Percentiles rank a stretch among this genome's conserved stretches.
phyloP scores from a whole-genome alignment of 2,888 invertebrate species.

The Cosmopolites sordidus region DNA sequence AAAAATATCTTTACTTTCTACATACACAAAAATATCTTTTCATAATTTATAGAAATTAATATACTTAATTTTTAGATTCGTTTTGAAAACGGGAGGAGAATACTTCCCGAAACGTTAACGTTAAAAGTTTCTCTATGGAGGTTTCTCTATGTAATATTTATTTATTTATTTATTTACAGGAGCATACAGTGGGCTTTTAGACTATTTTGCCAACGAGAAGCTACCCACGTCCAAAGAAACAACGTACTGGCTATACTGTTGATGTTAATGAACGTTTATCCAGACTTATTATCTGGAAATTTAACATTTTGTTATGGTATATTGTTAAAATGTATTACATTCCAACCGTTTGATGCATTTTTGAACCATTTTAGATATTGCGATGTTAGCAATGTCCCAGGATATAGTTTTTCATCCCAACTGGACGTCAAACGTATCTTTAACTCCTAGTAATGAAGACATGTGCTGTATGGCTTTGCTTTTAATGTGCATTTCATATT shows the following conservation, averaged over 20 bases:
- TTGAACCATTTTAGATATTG: slow-evolving; percentile 15
- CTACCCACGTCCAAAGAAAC: slow-evolving; percentile 32
- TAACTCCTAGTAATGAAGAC: slow-evolving; percentile 25
- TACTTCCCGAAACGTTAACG: too few species aligned
- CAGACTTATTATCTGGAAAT: slow-evolving; percentile 30
- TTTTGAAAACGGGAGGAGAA: too few species aligned
- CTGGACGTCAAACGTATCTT: slow-evolving; percentile 16
- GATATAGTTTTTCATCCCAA: slow-evolving; percentile 16
- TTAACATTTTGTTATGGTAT: slow-evolving; percentile 34
- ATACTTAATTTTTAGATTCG: too few species aligned
- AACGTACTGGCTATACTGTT: slow-evolving; percentile 35
- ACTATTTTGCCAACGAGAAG: slow-evolving; percentile 25
- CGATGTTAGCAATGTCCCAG: slow-evolving; percentile 21
- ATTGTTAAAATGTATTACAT: background rate
- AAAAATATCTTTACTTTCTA: too few species aligned
- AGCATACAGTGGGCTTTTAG: slow-evolving; percentile 34
- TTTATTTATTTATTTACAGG: slow-evolving; percentile 29
- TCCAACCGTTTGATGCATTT: background rate
- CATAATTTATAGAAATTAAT: too few species aligned
- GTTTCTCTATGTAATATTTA: too few species aligned
- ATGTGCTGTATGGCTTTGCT: slow-evolving; percentile 17
- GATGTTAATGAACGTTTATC: slow-evolving; percentile 35
- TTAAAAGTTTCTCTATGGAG: background rate
- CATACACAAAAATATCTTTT: too few species aligned
- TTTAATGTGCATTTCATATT: slow-evolving; percentile 24